Evolutionary conservation across 2,113 vertebrate species (phyloP), one percentile per base, ranked within the genome.

Genomic region (Amia ocellicauda): DNA sequence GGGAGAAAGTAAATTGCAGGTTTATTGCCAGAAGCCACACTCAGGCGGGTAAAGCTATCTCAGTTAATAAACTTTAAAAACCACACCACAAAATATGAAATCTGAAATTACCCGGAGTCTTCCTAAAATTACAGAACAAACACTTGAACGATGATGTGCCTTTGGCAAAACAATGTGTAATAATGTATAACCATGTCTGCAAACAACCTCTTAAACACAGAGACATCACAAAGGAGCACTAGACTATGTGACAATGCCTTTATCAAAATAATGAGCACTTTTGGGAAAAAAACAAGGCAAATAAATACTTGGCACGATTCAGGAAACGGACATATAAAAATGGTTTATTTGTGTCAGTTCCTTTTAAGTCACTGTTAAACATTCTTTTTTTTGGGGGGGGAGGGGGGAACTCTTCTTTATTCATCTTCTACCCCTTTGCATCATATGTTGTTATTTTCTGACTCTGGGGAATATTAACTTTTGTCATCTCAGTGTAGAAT

Each of bases 391-490:
- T 80, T 13, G 19, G 29, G 7, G 16, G 17, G 22, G 51, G 19
- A n/a, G n/a, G n/a, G n/a, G n/a, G n/a, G n/a, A 74, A 70, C 70
- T 64, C 73, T 68, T 64, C 80, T 80, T 72, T 78, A 65, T 73
- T 57, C 53, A 66, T 80, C 72, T 72, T 66, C 72, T 72, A 82
- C 77, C 80, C 80, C 80, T 83, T 74, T 69, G 74, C 74, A 71
- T 84, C 70, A 74, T 86, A 82, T 82, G 78, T 78, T 78, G 72
- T 76, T 57, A 72, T 72, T 77, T 64, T 64, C 62, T 47, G 74
- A 74, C 71, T 75, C 74, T 4, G 67, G 81, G 75, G 64, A 81
- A 72, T 40, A 70, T 82, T 87, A 82, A 85, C 83, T 80, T 81
- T 78, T 73, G 76, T 75, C 59, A 52, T 75, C 71, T 55, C 28